A percentile compares a stretch with the other conserved stretches of the same genome.
These are phyloP conservation scores for Malurus splendens DNA, from an alignment of 2,797 vertebrate genomes.

Conservation along the genomic window DNA sequence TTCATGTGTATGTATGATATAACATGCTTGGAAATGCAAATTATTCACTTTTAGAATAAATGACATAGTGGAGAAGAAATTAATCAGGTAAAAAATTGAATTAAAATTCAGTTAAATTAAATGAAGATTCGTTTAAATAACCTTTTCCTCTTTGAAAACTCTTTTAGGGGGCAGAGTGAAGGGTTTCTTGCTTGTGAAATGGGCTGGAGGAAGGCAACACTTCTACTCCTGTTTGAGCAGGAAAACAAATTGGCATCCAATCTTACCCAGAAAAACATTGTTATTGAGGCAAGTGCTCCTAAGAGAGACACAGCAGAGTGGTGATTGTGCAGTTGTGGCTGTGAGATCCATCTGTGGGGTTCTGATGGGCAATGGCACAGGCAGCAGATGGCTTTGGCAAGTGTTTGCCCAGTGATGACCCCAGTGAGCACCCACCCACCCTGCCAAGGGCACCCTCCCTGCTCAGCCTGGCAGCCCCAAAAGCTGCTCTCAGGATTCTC, in stretches of 20 bases:
- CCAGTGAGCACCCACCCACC: slow-evolving; percentile 40
- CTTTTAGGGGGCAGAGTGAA: not conserved
- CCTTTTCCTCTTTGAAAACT: not conserved
- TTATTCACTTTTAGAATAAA: not conserved
- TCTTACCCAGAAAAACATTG: slow-evolving; percentile 1
- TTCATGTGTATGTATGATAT: not conserved
- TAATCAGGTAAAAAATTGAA: not conserved
- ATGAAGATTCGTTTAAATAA: not conserved
- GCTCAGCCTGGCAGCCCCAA: not conserved
- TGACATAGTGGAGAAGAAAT: not conserved
- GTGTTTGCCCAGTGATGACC: slow-evolving; percentile 46
- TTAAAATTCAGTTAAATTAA: not conserved
- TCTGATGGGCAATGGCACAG: slow-evolving; percentile 40
- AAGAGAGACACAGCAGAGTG: not conserved
- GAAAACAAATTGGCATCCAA: not conserved
- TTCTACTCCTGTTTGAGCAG: not conserved
- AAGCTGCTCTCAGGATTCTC: not conserved
- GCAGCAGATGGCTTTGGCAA: slow-evolving; percentile 22
- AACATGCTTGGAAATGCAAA: not conserved
- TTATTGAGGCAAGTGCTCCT: not conserved
- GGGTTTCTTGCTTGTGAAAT: not conserved
- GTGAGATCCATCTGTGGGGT: not conserved
- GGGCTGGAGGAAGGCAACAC: not conserved
- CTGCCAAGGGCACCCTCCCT: not conserved
- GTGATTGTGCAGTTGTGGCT: not conserved